Percentiles rank a stretch among this genome's conserved stretches.
phyloP scores from a whole-genome alignment of 2,797 vertebrate genomes.

The Ispidina picta region DNA sequence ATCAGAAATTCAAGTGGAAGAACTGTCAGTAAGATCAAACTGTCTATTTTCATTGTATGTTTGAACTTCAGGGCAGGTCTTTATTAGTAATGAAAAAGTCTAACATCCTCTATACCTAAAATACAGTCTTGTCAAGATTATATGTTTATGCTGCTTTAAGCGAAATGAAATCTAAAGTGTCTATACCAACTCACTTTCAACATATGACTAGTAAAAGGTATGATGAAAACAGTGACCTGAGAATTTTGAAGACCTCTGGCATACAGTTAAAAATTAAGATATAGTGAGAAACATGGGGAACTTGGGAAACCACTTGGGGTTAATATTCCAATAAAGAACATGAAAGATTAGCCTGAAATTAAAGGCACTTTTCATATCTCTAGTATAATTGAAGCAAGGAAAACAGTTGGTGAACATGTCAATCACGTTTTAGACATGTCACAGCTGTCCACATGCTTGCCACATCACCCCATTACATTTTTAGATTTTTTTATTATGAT shows the following conservation, averaged over 20 bases:
- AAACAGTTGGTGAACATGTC: constrained; percentile 71
- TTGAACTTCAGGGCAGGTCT: not conserved
- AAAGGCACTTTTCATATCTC: constrained; percentile 65
- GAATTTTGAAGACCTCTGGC: constrained; percentile 46
- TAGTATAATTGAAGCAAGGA: constrained; percentile 71
- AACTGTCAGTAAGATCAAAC: not conserved
- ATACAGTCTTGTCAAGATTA: not conserved
- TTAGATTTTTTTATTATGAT: constrained; percentile 76
- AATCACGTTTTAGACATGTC: constrained; percentile 74
- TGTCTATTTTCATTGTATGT: not conserved
- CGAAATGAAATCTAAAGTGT: not conserved
- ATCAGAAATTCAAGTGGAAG: not conserved
- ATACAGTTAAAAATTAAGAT: constrained; percentile 52
- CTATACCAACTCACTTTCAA: not conserved
- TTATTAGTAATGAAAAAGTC: not conserved
- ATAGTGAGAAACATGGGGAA: constrained; percentile 49
- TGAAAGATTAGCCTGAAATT: constrained; percentile 71
- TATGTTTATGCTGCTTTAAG: not conserved
- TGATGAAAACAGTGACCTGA: constrained; percentile 45
- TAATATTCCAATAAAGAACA: constrained; percentile 67
- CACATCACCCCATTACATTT: constrained; percentile 67
- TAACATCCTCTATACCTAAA: not conserved
- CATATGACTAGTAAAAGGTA: not conserved
- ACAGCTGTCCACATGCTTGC: constrained; percentile 72
- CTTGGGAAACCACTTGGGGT: constrained; percentile 48